phyloP scores from a whole-genome alignment of 2,888 invertebrate genomes.

The Dicyrtomina minuta region DNA sequence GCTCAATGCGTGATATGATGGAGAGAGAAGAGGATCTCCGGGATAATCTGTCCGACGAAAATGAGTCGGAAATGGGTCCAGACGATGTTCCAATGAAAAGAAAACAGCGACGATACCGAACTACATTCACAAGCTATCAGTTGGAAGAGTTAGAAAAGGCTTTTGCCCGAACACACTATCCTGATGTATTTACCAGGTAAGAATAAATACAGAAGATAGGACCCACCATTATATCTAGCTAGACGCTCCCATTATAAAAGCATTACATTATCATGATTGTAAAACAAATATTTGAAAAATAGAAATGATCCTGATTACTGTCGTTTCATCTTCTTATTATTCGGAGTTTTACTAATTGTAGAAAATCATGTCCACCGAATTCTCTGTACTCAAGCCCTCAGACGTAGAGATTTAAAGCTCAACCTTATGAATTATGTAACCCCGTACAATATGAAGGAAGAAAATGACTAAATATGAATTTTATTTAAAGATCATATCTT shows the following conservation, averaged over 20 bases:
- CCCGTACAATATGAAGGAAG: not conserved
- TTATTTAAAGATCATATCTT: not conserved
- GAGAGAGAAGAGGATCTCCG: constrained; percentile 36
- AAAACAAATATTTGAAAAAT: too few relatives aligned
- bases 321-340: too few relatives aligned
- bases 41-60: constrained; percentile 43
- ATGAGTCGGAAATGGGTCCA: constrained; percentile 38
- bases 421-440: too few relatives aligned
- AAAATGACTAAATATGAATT: not conserved
- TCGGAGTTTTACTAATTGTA: too few relatives aligned
- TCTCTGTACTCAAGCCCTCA: too few relatives aligned
- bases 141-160: constrained; percentile 95
- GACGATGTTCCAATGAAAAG: constrained; percentile 66
- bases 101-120: constrained; percentile 85
- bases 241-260: not conserved
- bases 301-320: too few relatives aligned
- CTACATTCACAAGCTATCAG: constrained; percentile 91
- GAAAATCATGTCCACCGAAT: too few relatives aligned
- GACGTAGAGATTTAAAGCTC: too few relatives aligned
- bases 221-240: not conserved
- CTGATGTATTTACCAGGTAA: constrained; percentile 84
- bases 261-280: not conserved
- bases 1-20: constrained; percentile 37
- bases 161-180: constrained; percentile 96
- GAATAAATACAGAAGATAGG: too few relatives aligned